Base-by-base conservation (phyloP, 2,888 invertebrate genomes). In the Orchesellides sinensis region DNA sequence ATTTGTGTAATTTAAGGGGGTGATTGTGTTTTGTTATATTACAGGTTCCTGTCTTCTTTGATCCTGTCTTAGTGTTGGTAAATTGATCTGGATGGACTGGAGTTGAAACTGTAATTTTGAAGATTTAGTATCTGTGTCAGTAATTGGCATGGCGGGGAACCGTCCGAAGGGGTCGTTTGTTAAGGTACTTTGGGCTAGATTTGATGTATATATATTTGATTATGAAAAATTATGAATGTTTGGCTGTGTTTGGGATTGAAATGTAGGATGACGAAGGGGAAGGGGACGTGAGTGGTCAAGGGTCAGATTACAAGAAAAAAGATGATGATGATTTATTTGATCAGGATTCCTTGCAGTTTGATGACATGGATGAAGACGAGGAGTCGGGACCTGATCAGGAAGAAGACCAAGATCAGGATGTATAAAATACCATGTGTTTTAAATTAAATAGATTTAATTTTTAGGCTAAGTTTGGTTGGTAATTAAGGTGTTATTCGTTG, bases 301-400 rank as follows among this genome's bases (percentile, higher is more conserved):
- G 35, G 35, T 35, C 6, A 35, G 35, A 8, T 35, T 52, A n/a
- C 52, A n/a, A 2, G 56, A 56, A 3, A n/a, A 25, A 3, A n/a
- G 10, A 12, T 19, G 69, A 81, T 47, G 77, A 77, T n/a, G 52
- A 69, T 32, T n/a, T 75, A 5, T 56, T 77, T 17, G 77, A 77
- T 17, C 82, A 70, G 6, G 83, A 83, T 52, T 83, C 83, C 1
- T 45, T 83, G 23, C 75, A 77, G 77, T 77, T 83, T 66, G 83
- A 77, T 45, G 83, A 83, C 3, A 19, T 75, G 0, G 81, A 75
- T 14, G 81, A 75, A 29, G 56, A 19, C 10, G 56, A 21, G 17
- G 77, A 75, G 32, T 69, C n/a, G n/a, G n/a, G 77, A 8, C 49
- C 40, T 0, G 35, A 72, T 54, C 29, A 54, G 25, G 65, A 73